Evolutionary conservation across 2,113 vertebrate genomes (phyloP), one percentile per base, ranked within the genome.

Genomic region (Pimephales promelas): DNA sequence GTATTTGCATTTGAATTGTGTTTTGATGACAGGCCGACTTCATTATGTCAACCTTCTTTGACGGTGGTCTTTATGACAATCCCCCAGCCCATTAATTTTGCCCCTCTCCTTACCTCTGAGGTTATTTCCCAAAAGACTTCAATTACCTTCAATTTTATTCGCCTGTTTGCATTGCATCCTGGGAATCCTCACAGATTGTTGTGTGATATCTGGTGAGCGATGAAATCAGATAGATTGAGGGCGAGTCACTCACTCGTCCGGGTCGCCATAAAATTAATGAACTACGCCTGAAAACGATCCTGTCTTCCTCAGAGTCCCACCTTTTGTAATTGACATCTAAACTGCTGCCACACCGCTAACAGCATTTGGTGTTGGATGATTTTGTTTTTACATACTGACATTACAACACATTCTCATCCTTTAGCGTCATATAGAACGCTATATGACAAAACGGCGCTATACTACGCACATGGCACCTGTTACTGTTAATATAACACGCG

Each of bases 181-280:
- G 24, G 16, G 24, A 64, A 62, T 31, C 20, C 77, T 43, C 43
- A 47, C 40, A 22, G 24, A 31, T 64, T 64, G 43, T 66, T 79
- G 40, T 57, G 54, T 47, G 40, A 47, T 79, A 31, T 49, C 40
- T 64, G 59, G 24, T 64, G 77, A 79, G 43, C 31, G 77, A 79
- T 79, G 59, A 18, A 64, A 31, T 59, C 59, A 20, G 40, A 54
- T 24, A 71, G n/a, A 85, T 68, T 76, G 78, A 74, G 74, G 61
- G 56, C n/a, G 16, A 68, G 80, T 79, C 57, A 79, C 43, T 74
- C 68, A 61, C 16, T 52, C 14, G 45, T 43, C 34, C 5, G 10
- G 80, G 80, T 83, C 66, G 49, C 49, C 86, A 85, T 75, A 85
- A 83, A 81, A 85, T 76, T 83, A 79, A 85, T 79, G 34, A 84